Conservation (phyloP, 2,888 invertebrate genomes). For the Belgica antarctica region DNA sequence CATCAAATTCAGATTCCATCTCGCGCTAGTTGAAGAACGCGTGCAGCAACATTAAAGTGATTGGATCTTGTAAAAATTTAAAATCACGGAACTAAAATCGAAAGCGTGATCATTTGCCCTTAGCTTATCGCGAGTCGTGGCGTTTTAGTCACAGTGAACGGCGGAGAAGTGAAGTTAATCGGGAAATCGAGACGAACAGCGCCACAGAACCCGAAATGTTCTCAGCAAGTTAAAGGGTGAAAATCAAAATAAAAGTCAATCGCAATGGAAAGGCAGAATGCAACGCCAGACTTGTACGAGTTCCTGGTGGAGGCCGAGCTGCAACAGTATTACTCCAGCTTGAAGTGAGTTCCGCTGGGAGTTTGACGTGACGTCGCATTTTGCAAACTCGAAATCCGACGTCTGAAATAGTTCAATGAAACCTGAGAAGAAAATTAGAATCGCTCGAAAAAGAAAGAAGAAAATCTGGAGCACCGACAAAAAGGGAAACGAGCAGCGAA, state of each 20-base stretch:
- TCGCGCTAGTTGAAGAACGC: too few species aligned
- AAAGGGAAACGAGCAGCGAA: slow-evolving; percentile 10
- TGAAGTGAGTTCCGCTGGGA: slow-evolving; percentile 59
- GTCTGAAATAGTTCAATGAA: slow-evolving; percentile 40
- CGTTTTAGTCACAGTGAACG: too few species aligned
- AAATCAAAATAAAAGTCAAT: slow-evolving; percentile 29
- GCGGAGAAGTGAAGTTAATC: too few species aligned
- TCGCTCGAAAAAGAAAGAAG: neutral
- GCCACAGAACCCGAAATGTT: neutral
- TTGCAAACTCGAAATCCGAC: neutral
- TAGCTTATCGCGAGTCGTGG: too few species aligned
- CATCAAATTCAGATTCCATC: too few species aligned
- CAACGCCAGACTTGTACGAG: slow-evolving; percentile 66
- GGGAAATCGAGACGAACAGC: neutral
- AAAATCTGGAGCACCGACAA: neutral
- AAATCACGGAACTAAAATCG: too few species aligned
- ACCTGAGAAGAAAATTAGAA: slow-evolving; percentile 27
- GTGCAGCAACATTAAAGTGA: too few species aligned
- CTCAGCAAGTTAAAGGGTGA: neutral
- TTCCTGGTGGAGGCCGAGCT: slow-evolving; percentile 93
- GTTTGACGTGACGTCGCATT: neutral
- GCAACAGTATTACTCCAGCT: slow-evolving; percentile 82
- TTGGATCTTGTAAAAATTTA: too few species aligned
- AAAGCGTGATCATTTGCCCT: too few species aligned
- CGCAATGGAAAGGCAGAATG: neutral